phyloP scores from a whole-genome alignment of 2,113 vertebrate genomes.

The Gallinago jamesoni region DNA sequence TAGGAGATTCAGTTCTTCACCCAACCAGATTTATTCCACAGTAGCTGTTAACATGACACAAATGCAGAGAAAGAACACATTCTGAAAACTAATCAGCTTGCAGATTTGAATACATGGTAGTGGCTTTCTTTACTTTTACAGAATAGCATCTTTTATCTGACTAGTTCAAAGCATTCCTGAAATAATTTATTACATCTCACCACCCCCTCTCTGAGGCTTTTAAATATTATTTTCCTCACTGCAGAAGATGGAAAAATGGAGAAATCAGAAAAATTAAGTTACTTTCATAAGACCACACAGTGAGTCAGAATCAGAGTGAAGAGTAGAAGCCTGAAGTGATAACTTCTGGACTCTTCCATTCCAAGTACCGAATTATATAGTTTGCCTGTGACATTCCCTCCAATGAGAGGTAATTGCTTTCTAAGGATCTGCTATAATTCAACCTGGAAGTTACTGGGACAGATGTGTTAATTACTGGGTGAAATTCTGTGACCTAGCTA shows the following conservation, averaged over 20 bases:
- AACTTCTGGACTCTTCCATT: conserved; percentile 2
- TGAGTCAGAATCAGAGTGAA: not conserved
- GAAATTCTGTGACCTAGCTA: conserved; percentile 41
- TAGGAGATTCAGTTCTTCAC: not conserved
- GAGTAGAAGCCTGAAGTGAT: not conserved
- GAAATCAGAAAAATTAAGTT: conserved; percentile 41
- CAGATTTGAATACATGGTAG: not conserved
- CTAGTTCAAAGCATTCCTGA: conserved; percentile 60
- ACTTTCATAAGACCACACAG: conserved; percentile 50
- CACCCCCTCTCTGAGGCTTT: not conserved
- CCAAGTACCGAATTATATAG: not conserved
- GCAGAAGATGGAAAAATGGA: conserved; percentile 29
- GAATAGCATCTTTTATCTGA: conserved; percentile 45
- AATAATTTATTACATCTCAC: conserved; percentile 31
- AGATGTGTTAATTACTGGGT: conserved; percentile 27
- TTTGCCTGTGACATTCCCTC: conserved; percentile 36
- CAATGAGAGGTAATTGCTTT: not conserved
- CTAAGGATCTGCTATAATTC: conserved; percentile 10
- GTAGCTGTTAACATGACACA: not conserved
- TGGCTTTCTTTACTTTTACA: conserved; percentile 24
- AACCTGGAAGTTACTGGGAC: conserved; percentile 33
- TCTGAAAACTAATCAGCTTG: conserved; percentile 42
- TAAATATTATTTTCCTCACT: conserved; percentile 31
- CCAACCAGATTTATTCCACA: not conserved
- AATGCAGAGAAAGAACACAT: not conserved